Evolutionary conservation across 2,888 invertebrate genomes (phyloP).

Genomic region (Morpho deidamia): DNA sequence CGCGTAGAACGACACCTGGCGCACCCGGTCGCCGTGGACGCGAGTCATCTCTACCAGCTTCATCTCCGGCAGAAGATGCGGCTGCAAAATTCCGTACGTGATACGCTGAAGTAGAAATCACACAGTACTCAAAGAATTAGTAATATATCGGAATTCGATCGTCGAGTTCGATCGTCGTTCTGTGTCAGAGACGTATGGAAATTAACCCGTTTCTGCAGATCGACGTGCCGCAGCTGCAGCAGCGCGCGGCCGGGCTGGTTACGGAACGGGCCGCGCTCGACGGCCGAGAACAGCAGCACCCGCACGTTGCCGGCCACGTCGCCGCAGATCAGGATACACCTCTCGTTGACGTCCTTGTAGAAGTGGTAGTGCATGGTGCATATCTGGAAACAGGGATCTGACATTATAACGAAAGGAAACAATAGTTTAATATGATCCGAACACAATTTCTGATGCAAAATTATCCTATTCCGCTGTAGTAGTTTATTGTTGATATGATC

Average conservation of each 20-base stretch:
- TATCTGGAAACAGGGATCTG: slow-evolving; percentile 49
- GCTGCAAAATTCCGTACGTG: slow-evolving; percentile 8
- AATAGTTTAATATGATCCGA: background rate
- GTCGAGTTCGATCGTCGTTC: background rate
- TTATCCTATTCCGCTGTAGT: background rate
- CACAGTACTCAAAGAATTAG: no score
- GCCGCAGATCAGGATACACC: slow-evolving; percentile 83
- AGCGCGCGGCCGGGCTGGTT: slow-evolving; percentile 81
- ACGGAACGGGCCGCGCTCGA: slow-evolving; percentile 83
- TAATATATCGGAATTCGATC: background rate
- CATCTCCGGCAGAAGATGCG: slow-evolving; percentile 57
- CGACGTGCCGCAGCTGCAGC: slow-evolving; percentile 78
- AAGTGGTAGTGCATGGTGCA: slow-evolving; percentile 80
- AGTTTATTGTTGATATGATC: no score
- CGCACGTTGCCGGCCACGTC: slow-evolving; percentile 86
- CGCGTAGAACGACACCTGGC: slow-evolving; percentile 83
- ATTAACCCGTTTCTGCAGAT: slow-evolving; percentile 65
- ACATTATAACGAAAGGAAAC: no score
- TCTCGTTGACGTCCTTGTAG: slow-evolving; percentile 68
- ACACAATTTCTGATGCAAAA: no score
- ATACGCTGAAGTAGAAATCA: no score
- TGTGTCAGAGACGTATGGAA: background rate
- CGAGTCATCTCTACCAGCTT: slow-evolving; percentile 73
- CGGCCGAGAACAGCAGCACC: slow-evolving; percentile 80
- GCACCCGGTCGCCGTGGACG: slow-evolving; percentile 83